Evolutionary conservation across 1,140 invertebrate species (phyloP), one percentile per base, ranked within the genome.

Genomic region (Pseudomyrmex gracilis): DNA sequence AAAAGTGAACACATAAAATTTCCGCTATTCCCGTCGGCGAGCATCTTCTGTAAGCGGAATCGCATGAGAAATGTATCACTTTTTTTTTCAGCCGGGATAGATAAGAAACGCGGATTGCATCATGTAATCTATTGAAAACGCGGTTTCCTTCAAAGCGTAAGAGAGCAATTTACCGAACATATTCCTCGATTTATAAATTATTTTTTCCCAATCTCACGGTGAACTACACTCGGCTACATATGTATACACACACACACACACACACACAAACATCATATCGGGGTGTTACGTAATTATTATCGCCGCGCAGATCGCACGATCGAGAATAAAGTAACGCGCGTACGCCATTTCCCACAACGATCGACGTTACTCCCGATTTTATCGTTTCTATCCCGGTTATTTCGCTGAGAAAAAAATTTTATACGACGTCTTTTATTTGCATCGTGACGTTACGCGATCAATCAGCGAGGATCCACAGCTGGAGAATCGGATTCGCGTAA

Each of bases 401-500:
- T 58, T 17, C 64, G 10, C 20, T 22, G 45, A 57, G 43, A 34
- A 20, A 70, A 70, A 70, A 70, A 68, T 20, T 34, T 34, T 34
- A 34, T 34, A 53, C 49, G 47, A 34, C 20, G 76, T 22, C 64
- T 78, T 70, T 47, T 57, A 57, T 70, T 70, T 45, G 63, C 61
- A 45, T 77, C 74, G 74, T 22, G 74, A 67, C 64, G 74, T 78
- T 68, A 20, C 64, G 76, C 34, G 74, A 78, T 78, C 76, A 53
- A 58, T 78, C 64, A 53, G 64, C 64, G 74, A 5, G 34, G 34
- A 55, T 55, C 49, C 24, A 34, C 34, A 55, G 74, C 34, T 64
- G 15, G 64, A 20, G 63, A 78, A 78, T 78, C 64, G 76, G 76
- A 78, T 47, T 78, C 64, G 64, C 76, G 64, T 78, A 78, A 78